These are phyloP conservation scores for Atta texana DNA, from an alignment of 1,140 invertebrate genomes.

Conservation along the genomic window DNA sequence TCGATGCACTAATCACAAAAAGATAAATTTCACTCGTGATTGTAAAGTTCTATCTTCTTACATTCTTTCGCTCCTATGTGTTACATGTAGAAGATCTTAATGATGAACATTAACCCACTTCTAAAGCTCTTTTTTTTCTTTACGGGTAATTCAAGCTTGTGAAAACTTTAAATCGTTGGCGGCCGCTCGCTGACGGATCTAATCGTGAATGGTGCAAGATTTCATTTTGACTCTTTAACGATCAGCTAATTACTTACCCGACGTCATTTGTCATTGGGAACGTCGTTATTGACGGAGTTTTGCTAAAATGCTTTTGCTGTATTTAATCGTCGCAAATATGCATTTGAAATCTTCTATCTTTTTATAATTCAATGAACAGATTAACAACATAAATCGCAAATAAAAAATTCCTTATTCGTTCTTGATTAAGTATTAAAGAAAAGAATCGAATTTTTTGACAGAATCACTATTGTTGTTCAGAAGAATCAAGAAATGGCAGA, in stretches of 20 bases:
- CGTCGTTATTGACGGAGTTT: constrained; percentile 39
- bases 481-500: background rate
- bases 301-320: constrained; percentile 24
- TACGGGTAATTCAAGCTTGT: constrained; percentile 30
- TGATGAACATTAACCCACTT: constrained; percentile 66
- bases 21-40: constrained; percentile 43
- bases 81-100: constrained; percentile 31
- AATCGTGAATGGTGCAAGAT: constrained; percentile 58
- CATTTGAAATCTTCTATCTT: background rate
- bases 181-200: constrained; percentile 51
- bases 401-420: background rate
- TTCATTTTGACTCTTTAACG: constrained; percentile 59
- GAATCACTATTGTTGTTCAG: background rate
- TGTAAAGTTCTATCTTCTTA: constrained; percentile 18
- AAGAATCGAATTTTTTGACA: background rate
- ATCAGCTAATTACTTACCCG: constrained; percentile 59
- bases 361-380: constrained; percentile 1
- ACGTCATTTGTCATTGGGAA: constrained; percentile 47
- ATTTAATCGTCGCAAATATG: background rate
- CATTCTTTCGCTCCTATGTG: constrained; percentile 7
- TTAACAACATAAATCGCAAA: background rate
- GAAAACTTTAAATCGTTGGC: constrained; percentile 58
- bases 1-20: background rate
- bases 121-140: constrained; percentile 43
- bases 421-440: background rate